phyloP scores from a whole-genome alignment of 2,888 invertebrate genomes.

The Andrena chrysosceles region DNA sequence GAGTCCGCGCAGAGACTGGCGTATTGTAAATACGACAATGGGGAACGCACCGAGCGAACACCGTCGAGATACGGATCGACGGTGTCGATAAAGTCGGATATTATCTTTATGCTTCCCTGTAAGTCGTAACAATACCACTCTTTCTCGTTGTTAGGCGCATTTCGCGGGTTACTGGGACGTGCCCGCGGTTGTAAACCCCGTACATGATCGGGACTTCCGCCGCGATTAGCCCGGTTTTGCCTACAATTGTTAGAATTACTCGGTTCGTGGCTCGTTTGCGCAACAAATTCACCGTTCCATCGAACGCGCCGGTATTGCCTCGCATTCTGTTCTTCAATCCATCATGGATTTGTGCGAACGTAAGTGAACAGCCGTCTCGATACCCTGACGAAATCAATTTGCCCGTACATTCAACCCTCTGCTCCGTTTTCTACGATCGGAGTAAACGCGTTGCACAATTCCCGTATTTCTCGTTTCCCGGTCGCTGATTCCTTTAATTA shows the following conservation, averaged over 20 bases:
- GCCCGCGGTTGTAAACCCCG: slow-evolving; percentile 41
- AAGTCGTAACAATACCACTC: slow-evolving; percentile 63
- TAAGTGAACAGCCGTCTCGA: not conserved
- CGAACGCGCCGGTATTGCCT: not conserved
- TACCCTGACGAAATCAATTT: not conserved
- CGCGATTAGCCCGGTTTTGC: slow-evolving; percentile 42
- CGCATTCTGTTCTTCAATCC: not conserved
- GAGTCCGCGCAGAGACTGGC: slow-evolving; percentile 19
- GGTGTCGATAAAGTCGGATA: slow-evolving; percentile 59
- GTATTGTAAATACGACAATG: slow-evolving; percentile 51
- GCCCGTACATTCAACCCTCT: not conserved
- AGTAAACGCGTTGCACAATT: not conserved
- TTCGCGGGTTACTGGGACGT: slow-evolving; percentile 67
- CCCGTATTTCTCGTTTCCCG: not conserved
- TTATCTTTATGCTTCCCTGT: slow-evolving; percentile 68
- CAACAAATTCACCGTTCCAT: slow-evolving; percentile 39
- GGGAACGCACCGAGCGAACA: slow-evolving; percentile 8
- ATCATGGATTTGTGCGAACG: not conserved
- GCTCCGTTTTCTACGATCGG: not conserved
- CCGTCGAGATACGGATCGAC: slow-evolving; percentile 63
- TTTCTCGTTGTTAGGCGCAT: slow-evolving; percentile 51
- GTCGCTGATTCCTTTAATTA: not conserved
- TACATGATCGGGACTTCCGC: slow-evolving; percentile 53
- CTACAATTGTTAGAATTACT: slow-evolving; percentile 47
- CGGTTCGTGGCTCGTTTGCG: slow-evolving; percentile 60